Conservation (phyloP, 2,113 vertebrate genomes). For the Antennarius striatus region DNA sequence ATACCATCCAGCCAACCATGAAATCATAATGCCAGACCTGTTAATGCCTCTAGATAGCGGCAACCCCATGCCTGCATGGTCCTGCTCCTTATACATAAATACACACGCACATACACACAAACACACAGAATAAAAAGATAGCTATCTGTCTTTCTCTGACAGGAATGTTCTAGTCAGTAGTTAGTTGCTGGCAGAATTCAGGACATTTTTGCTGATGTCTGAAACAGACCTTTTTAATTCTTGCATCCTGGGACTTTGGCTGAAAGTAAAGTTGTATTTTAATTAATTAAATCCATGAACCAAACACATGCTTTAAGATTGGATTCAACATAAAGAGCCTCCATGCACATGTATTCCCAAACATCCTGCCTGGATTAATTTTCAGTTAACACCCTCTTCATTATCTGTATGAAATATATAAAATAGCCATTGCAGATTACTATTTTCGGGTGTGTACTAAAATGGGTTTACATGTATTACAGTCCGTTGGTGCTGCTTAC, state of each 20-base stretch:
- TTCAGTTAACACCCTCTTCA: too few species aligned
- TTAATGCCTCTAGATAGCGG: constrained; percentile 72
- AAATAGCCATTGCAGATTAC: too few species aligned
- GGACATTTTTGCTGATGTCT: constrained; percentile 33
- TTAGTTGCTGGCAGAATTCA: constrained; percentile 17
- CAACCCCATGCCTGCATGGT: constrained; percentile 39
- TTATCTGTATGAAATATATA: too few species aligned
- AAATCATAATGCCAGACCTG: constrained; percentile 77
- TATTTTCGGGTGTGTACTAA: too few species aligned
- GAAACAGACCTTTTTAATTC: constrained; percentile 35
- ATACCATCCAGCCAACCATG: constrained; percentile 64
- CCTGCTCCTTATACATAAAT: constrained; percentile 34
- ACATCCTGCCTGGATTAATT: too few species aligned
- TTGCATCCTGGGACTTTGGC: constrained; percentile 15
- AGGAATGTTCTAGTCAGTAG: constrained; percentile 28
- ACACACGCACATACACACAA: constrained; percentile 38
- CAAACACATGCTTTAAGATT: not conserved
- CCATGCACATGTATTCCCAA: not conserved
- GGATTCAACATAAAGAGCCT: constrained; percentile 29
- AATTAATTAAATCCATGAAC: constrained; percentile 3
- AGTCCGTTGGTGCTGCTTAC: too few species aligned
- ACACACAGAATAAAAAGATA: constrained; percentile 45
- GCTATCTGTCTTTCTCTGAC: constrained; percentile 44
- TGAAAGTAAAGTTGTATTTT: constrained; percentile 21
- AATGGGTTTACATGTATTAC: too few species aligned